Evolutionary conservation across 2,888 invertebrate species (phyloP).

Genomic region (Limenitis camilla): DNA sequence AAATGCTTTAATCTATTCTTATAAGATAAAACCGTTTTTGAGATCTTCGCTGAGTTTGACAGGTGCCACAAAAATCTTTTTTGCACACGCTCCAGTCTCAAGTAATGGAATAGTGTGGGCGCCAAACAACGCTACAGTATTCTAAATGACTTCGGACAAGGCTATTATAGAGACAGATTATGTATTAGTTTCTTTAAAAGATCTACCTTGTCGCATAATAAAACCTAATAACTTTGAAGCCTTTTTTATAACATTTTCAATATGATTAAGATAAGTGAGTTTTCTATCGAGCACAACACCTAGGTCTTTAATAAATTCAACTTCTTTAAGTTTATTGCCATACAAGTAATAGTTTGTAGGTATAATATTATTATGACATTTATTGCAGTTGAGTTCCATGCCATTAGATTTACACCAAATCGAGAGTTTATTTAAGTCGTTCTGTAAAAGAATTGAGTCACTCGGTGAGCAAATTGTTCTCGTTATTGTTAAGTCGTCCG

Average conservation of each 20-base stretch:
- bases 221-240: background rate
- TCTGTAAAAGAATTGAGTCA: background rate
- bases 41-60: too few relatives aligned
- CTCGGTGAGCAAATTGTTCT: background rate
- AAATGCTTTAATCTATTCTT: too few relatives aligned
- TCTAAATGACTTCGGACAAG: too few relatives aligned
- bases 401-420: too few relatives aligned
- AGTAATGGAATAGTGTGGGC: background rate
- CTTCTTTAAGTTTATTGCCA: background rate
- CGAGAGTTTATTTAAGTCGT: too few relatives aligned
- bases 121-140: too few relatives aligned
- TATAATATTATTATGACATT: background rate
- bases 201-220: background rate
- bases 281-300: background rate
- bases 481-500: background rate
- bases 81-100: too few relatives aligned
- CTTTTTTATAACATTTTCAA: background rate
- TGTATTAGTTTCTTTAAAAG: too few relatives aligned
- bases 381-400: background rate
- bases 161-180: too few relatives aligned
- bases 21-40: too few relatives aligned
- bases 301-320: background rate
- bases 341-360: background rate
- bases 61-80: too few relatives aligned
- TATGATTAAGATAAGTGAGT: background rate